Evolutionary conservation across 2,797 vertebrate genomes (phyloP).

Genomic region (Coregonus ussuriensis): DNA sequence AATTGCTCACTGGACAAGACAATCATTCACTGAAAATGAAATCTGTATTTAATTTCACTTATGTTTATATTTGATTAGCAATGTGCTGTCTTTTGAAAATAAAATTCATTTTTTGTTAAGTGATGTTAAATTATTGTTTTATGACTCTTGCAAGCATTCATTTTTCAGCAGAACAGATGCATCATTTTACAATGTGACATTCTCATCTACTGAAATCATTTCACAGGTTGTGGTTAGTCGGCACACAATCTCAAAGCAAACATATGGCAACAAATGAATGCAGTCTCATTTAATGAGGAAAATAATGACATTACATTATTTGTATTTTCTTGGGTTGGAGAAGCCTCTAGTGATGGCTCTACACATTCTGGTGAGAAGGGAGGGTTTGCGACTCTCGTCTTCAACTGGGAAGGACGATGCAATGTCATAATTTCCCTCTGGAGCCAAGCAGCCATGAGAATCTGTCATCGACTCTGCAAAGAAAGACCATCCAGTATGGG

Average conservation of each 20-base stretch:
- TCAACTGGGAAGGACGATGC: background rate
- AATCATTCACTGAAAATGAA: slow-evolving; percentile 40
- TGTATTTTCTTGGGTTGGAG: background rate
- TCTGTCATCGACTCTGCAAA: background rate
- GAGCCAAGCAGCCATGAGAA: too few relatives aligned
- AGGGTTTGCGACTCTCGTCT: background rate
- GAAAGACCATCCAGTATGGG: background rate
- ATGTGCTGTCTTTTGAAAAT: slow-evolving; percentile 65
- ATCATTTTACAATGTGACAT: too few relatives aligned
- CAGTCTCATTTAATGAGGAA: background rate
- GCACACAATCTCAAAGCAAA: too few relatives aligned
- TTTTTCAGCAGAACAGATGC: background rate
- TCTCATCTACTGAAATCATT: too few relatives aligned
- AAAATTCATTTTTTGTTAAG: slow-evolving; percentile 63
- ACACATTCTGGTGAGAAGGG: background rate
- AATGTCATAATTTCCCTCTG: background rate
- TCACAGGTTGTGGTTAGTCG: too few relatives aligned
- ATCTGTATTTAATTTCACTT: slow-evolving; percentile 68
- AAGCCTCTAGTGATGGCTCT: background rate
- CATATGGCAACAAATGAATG: background rate
- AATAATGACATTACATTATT: background rate
- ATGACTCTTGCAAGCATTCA: background rate
- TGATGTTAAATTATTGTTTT: background rate
- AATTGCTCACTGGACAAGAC: background rate
- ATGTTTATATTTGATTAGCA: slow-evolving; percentile 53